Base-by-base conservation (phyloP, 2,797 vertebrate genomes). In the Enoplosus armatus region DNA sequence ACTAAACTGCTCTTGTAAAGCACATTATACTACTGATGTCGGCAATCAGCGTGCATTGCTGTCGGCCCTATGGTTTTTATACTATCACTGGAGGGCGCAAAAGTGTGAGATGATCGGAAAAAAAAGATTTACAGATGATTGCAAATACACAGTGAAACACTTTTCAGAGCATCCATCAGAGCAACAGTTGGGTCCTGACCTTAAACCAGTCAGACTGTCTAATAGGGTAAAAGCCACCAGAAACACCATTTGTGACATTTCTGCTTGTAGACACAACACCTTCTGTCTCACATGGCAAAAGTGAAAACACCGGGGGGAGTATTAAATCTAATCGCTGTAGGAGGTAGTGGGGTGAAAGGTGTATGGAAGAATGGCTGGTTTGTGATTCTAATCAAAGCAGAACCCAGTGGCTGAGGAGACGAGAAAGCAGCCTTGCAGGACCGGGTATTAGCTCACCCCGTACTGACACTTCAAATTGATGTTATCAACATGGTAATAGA, bases 401-500 rank as follows among this genome's bases (percentile, higher is more conserved):
- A 90, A 77, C 81, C 70, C 71, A 37, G 79, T 77, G 62, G 89
- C 78, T 73, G 77, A 63, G 80, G 58, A 83, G 83, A 77, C 26
- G 29, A 71, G 62, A 65, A 56, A 80, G 74, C 64, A 77, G 83
- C 74, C 72, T 84, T 58, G 65, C 80, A 33, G 83, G 77, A 50
- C 77, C 6, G 47, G 50, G 81, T 90, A 89, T 91, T 89, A 88
- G 75, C 87, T 90, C 85, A 86, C 79, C 79, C 79, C 64, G 15
- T 58, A 26, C 72, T 92, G 92, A 94, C 93, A 91, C 82, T 84
- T 85, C 61, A 92, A 93, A 93, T 89, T 91, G 82, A 93, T 91
- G 89, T 88, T 87, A 94, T 93, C 90, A 92, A 79, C 83, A 86
- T 83, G 76, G 87, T 93, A 92, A 92, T 94, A 89, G 86, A 90